These are phyloP conservation scores for Plutomurus gul DNA, from an alignment of 1,140 invertebrate genomes.

Conservation along the genomic window DNA sequence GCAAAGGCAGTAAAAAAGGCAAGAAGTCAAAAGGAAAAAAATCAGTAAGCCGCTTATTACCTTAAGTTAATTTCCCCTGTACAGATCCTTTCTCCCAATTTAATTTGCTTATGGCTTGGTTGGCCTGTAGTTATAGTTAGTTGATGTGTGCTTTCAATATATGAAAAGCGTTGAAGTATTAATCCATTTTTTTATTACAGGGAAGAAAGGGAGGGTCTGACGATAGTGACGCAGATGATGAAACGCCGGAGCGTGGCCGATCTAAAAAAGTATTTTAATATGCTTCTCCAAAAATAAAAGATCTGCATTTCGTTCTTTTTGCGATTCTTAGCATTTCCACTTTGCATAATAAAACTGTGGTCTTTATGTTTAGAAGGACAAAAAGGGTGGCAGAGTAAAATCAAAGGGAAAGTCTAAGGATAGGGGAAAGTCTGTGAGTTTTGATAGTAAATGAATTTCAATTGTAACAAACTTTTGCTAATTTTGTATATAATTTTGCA, in stretches of 20 bases:
- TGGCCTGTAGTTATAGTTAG: no score
- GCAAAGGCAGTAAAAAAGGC: constrained; percentile 19
- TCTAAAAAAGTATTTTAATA: background rate
- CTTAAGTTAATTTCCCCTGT: background rate
- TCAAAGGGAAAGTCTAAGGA: background rate
- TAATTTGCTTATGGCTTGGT: no score
- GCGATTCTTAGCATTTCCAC: no score
- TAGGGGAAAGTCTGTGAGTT: background rate
- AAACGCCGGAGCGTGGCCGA: background rate
- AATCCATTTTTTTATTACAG: no score
- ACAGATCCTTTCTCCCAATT: no score
- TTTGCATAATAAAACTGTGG: background rate
- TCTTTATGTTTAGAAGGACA: background rate
- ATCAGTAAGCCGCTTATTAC: background rate
- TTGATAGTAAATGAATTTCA: background rate
- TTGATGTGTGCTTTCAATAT: no score
- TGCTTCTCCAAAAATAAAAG: no score
- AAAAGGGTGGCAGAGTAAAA: background rate
- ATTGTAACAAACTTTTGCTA: background rate
- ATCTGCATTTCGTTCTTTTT: no score
- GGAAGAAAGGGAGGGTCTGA: background rate
- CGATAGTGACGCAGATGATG: background rate
- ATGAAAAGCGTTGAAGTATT: no score
- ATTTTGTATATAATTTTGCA: no score
- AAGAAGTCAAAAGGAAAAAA: background rate